Evolutionary conservation across 2,797 vertebrate genomes (phyloP).

Genomic region (Phyllotis vaccarum): DNA sequence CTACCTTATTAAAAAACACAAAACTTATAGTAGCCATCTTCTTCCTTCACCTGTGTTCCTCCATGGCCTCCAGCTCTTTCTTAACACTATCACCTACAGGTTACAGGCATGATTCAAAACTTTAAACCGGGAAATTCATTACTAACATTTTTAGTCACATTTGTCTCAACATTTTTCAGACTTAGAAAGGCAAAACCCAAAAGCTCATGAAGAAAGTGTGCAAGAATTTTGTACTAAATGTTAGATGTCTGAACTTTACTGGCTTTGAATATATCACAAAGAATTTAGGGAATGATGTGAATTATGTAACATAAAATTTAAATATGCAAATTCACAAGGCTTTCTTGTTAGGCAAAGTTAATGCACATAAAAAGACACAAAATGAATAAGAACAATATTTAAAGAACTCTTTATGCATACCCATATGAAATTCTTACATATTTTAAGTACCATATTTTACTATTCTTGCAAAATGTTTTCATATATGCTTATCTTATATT

Average conservation of each 20-base stretch:
- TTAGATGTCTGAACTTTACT: conserved; percentile 40
- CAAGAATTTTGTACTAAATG: conserved; percentile 34
- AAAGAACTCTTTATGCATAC: conserved; percentile 31
- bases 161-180: conserved; percentile 3
- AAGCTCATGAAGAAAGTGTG: not conserved
- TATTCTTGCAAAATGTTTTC: conserved; percentile 50
- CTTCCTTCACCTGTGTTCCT: not conserved
- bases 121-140: not conserved
- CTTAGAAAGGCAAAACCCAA: conserved; percentile 39
- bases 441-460: conserved; percentile 53
- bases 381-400: conserved; percentile 63
- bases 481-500: conserved; percentile 43
- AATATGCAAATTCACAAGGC: conserved; percentile 61
- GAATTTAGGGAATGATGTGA: conserved; percentile 63
- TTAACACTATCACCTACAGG: not conserved
- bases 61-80: not conserved
- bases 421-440: conserved; percentile 53
- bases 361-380: conserved; percentile 62
- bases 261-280: conserved; percentile 6
- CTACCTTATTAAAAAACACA: not conserved
- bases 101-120: conserved; percentile 25
- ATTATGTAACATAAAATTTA: conserved; percentile 60
- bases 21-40: not conserved
- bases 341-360: conserved; percentile 59
- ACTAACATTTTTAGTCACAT: not conserved